These are phyloP conservation scores for Drosophila histrio DNA, from an alignment of 2,888 invertebrate genomes.

Conservation along the genomic window DNA sequence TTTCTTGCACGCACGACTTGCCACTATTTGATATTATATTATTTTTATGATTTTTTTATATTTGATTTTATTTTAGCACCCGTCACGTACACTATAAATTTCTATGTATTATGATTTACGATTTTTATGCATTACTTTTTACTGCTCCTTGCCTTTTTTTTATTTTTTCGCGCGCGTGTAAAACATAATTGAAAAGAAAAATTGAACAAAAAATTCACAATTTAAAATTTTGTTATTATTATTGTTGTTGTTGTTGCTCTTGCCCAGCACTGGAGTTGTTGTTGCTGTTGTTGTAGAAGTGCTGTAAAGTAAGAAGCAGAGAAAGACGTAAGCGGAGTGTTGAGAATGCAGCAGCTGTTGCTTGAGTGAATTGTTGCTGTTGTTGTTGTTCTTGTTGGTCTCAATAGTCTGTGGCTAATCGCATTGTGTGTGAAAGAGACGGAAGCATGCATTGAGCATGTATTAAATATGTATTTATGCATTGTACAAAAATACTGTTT, in stretches of 20 bases:
- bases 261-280: not conserved
- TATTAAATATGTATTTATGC: not conserved
- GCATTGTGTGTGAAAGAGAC: constrained; percentile 10
- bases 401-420: constrained; percentile 13
- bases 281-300: constrained; percentile 12
- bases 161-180: constrained; percentile 17
- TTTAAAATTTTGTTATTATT: constrained; percentile 21
- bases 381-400: constrained; percentile 23
- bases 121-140: constrained; percentile 38
- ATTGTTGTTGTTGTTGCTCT: constrained; percentile 6
- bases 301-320: constrained; percentile 40
- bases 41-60: constrained; percentile 30
- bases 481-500: not conserved
- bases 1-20: constrained; percentile 57
- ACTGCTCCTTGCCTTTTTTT: constrained; percentile 7
- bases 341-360: constrained; percentile 59
- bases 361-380: constrained; percentile 45
- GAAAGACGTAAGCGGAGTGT: constrained; percentile 22
- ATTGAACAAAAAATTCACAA: constrained; percentile 29
- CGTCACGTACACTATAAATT: constrained; percentile 47
- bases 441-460: constrained; percentile 1
- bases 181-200: constrained; percentile 40
- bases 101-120: constrained; percentile 37
- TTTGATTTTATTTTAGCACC: constrained; percentile 32
- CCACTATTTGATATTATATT: constrained; percentile 23